Evolutionary conservation across 2,797 vertebrate genomes (phyloP).

Genomic region (Darevskia mixta): DNA sequence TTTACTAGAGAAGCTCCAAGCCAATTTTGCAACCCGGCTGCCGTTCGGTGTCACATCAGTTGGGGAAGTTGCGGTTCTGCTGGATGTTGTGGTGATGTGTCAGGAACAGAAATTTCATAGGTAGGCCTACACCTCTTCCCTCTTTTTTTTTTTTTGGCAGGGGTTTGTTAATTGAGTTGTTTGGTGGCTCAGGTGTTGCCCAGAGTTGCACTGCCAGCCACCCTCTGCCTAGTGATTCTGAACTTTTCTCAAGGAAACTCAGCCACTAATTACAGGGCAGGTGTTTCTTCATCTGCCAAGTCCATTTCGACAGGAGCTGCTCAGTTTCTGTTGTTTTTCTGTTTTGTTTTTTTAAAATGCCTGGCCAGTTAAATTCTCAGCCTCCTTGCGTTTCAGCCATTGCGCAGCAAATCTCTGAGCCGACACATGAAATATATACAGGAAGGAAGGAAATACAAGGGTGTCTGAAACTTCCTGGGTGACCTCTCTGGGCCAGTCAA

Average conservation of each 20-base stretch:
- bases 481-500: no score
- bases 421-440: neutral
- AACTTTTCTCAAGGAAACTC: constrained; percentile 66
- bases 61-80: neutral
- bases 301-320: constrained; percentile 58
- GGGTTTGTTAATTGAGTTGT: constrained; percentile 33
- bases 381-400: constrained; percentile 16
- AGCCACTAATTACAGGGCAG: constrained; percentile 60
- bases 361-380: constrained; percentile 45
- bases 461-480: neutral
- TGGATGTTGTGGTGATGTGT: neutral
- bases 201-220: constrained; percentile 45
- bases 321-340: constrained; percentile 68
- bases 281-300: constrained; percentile 57
- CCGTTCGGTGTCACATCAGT: neutral
- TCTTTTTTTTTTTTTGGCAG: neutral
- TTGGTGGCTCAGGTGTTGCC: constrained; percentile 53
- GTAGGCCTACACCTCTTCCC: neutral
- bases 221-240: neutral
- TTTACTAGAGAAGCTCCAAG: neutral
- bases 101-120: neutral
- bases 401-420: constrained; percentile 22
- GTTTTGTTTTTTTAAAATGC: neutral
- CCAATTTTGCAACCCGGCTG: neutral
- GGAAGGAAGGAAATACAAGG: neutral